phyloP scores from a whole-genome alignment of 2,113 vertebrate species.

The Poecile atricapillus region DNA sequence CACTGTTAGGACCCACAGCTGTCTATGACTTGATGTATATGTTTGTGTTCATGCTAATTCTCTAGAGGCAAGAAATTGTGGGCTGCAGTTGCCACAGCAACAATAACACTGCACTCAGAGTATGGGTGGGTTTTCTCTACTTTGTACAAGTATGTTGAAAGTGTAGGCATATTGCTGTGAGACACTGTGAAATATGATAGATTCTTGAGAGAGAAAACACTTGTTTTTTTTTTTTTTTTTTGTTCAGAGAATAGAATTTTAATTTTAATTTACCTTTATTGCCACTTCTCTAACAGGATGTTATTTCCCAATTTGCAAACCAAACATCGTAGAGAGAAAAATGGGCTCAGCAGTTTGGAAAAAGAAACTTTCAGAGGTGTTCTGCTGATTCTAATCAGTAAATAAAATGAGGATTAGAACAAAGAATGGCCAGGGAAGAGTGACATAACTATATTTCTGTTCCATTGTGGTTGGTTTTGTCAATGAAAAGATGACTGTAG shows the following conservation, averaged over 20 bases:
- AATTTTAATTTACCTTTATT: not conserved
- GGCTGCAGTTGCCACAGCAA: constrained; percentile 29
- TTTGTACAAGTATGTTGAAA: not conserved
- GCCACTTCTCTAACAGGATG: not conserved
- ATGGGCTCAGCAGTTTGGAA: not conserved
- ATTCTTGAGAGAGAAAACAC: not conserved
- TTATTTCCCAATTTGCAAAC: not conserved
- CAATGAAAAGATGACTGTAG: not conserved
- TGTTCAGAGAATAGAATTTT: not conserved
- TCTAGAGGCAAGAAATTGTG: not conserved
- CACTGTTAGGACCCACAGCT: not conserved
- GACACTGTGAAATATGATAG: not conserved
- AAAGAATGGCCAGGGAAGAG: not conserved
- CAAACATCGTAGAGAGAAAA: not conserved
- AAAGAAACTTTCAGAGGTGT: not conserved
- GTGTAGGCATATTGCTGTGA: not conserved
- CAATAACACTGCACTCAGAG: not conserved
- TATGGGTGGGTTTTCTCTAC: not conserved
- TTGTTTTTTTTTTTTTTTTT: not conserved
- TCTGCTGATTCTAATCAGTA: not conserved
- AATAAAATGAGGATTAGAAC: not conserved
- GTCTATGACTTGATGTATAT: not conserved
- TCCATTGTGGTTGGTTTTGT: not conserved
- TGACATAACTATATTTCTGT: not conserved
- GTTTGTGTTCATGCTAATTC: not conserved